Evolutionary conservation across 2,113 vertebrate genomes (phyloP), one percentile per base, ranked within the genome.

Genomic region (Lepisosteus osseus): DNA sequence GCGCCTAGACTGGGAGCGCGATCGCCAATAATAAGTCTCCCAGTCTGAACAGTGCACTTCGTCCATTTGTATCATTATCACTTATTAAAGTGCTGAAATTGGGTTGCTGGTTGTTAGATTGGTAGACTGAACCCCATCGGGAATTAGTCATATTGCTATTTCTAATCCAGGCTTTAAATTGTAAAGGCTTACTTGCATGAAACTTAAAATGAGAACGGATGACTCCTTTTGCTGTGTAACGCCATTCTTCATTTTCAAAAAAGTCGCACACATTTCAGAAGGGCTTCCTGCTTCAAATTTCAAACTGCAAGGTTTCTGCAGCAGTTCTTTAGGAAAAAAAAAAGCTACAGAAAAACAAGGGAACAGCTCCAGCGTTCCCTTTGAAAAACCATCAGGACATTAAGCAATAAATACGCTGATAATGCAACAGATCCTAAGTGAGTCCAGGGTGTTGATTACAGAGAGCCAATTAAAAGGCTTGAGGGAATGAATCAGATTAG

Each of bases 311-410:
- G 56, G 68, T 13, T 29, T 15, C n/a, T 57, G 29, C 29, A 29
- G 29, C 29, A 29, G 29, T 29, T 29, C 29, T 29, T 29, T 29
- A 29, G 29, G 29, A 29, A 29, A 29, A 29, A 29, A 29, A 29
- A 29, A 29, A 29, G 29, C 29, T 29, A 29, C 29, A 29, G 47
- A 51, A 51, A 17, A 15, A 63, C 6, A 41, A 17, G 40, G 29
- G 29, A 29, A 29, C 29, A 29, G 29, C 29, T 75, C 77, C 72
- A 69, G 76, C 65, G 84, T 84, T 77, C 74, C 70, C 69, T 66
- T 66, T 90, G 87, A 90, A 80, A 83, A 89, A 89, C 78, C 80
- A 87, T 87, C 87, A 85, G 62, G 69, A 80, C 61, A 76, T 77
- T 75, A 77, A 84, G 72, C 75, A 81, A 74, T 68, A 70, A 78